Percentiles rank a stretch among this genome's conserved stretches.
These are phyloP conservation scores for Bombus consobrinus DNA, from an alignment of 1,140 invertebrate genomes.

Conservation along the genomic window DNA sequence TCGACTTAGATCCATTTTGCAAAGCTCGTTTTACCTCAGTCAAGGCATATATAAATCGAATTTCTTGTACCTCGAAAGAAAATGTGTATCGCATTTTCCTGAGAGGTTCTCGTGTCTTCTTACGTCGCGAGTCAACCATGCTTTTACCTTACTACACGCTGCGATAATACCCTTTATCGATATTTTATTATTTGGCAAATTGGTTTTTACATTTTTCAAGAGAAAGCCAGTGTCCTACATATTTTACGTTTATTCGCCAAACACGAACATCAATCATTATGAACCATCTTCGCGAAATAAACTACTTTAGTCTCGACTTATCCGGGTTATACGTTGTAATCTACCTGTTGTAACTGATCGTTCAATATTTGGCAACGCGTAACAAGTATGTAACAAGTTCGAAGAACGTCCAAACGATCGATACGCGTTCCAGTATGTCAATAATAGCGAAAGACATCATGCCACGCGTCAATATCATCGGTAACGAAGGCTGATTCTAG, in stretches of 20 bases:
- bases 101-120: background rate
- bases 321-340: no score
- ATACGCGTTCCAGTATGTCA: no score
- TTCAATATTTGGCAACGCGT: background rate
- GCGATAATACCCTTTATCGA: background rate
- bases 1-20: constrained; percentile 10
- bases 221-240: background rate
- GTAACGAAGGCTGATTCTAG: background rate
- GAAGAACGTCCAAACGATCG: background rate
- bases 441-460: background rate
- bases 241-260: background rate
- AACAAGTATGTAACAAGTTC: background rate
- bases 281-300: background rate
- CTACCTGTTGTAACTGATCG: background rate
- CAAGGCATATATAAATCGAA: constrained; percentile 17
- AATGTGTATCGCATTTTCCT: background rate
- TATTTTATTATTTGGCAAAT: background rate
- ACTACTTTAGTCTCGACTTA: background rate
- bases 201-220: no score
- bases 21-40: constrained; percentile 8
- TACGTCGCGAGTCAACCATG: background rate
- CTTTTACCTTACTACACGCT: background rate
- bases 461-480: background rate
- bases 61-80: constrained; percentile 1
- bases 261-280: background rate